phyloP scores from a whole-genome alignment of 2,113 vertebrate species.

The Xenus cinereus region DNA sequence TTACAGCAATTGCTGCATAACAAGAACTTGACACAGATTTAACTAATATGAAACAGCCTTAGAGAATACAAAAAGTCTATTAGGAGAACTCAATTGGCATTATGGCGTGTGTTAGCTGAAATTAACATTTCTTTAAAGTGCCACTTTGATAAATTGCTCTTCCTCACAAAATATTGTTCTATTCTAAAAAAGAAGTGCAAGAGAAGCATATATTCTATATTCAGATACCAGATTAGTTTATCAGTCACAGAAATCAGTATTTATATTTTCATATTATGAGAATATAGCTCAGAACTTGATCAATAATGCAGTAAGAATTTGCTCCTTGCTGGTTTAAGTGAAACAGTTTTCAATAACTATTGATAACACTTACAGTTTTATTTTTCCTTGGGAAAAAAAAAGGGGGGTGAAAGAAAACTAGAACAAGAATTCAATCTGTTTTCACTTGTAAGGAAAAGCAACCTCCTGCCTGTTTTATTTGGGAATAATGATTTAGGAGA shows the following conservation, averaged over 20 bases:
- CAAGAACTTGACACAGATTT: not conserved
- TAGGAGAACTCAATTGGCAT: not conserved
- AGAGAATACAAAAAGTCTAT: not conserved
- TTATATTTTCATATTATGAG: constrained; percentile 52
- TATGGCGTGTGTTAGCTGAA: not conserved
- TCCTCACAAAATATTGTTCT: not conserved
- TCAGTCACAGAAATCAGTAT: constrained; percentile 13
- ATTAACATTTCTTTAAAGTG: not conserved
- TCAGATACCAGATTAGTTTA: not conserved
- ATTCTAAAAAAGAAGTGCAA: not conserved
- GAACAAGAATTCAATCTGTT: not conserved
- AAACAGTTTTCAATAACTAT: constrained; percentile 5
- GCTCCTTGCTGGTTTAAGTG: constrained; percentile 43
- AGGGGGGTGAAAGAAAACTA: not conserved
- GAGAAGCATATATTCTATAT: not conserved
- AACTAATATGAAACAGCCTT: not conserved
- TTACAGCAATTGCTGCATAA: not conserved
- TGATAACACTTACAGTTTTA: constrained; percentile 40
- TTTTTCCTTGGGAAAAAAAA: not conserved
- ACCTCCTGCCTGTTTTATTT: constrained; percentile 1
- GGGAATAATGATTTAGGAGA: not conserved
- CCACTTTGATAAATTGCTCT: not conserved
- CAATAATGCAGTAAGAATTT: constrained; percentile 30
- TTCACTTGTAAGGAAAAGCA: constrained; percentile 20
- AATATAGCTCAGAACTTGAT: constrained; percentile 28